Percentiles rank a stretch among this genome's conserved stretches.
Conservation (phyloP, 2,113 vertebrate species). For the Spea bombifrons region DNA sequence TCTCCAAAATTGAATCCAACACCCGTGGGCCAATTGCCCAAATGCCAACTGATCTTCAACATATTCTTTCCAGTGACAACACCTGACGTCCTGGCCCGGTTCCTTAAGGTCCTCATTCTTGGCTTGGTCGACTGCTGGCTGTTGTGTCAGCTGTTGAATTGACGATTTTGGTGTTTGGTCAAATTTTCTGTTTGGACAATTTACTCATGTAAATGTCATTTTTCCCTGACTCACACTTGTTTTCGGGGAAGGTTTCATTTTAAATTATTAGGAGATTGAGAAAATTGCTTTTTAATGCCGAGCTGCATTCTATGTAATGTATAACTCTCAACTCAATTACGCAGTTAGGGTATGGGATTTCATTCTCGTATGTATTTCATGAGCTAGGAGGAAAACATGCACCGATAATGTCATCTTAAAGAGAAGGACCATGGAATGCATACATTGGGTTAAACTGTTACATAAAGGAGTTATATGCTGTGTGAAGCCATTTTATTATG, state of each 20-base stretch:
- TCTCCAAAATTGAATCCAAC: constrained; percentile 54
- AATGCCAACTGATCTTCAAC: constrained; percentile 53
- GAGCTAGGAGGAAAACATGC: neutral
- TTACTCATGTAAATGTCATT: constrained; percentile 54
- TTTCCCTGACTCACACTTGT: constrained; percentile 57
- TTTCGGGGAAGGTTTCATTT: constrained; percentile 56
- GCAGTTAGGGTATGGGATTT: constrained; percentile 55
- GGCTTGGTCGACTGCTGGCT: constrained; percentile 24
- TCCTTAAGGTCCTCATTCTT: constrained; percentile 35
- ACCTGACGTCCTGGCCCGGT: constrained; percentile 57
- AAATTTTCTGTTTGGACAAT: constrained; percentile 56
- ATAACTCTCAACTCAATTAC: constrained; percentile 53
- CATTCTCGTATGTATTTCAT: constrained; percentile 49
- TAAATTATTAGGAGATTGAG: constrained; percentile 57
- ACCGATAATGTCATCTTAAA: constrained; percentile 4
- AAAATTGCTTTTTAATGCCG: constrained; percentile 48
- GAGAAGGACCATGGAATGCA: neutral
- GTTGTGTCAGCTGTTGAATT: constrained; percentile 54
- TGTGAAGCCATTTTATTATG: too few species aligned
- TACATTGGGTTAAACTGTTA: too few species aligned
- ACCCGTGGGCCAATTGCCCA: constrained; percentile 51
- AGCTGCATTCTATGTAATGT: constrained; percentile 54
- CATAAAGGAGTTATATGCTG: too few species aligned
- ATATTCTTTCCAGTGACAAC: constrained; percentile 50
- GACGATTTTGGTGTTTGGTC: constrained; percentile 49